phyloP scores from a whole-genome alignment of 2,888 invertebrate species.

The Volucella zonaria region DNA sequence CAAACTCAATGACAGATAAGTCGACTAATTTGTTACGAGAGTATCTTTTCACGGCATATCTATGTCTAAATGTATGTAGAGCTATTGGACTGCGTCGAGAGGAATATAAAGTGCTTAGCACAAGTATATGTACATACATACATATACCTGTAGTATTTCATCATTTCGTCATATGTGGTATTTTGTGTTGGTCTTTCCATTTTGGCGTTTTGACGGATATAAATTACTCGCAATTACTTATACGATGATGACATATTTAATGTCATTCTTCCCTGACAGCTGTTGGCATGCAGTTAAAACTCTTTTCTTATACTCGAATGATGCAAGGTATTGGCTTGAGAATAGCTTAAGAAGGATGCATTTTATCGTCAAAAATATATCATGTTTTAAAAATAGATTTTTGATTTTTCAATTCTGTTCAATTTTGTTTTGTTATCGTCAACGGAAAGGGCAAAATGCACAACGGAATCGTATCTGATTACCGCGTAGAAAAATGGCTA shows the following conservation, averaged over 20 bases:
- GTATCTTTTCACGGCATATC: constrained; percentile 53
- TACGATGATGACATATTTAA: constrained; percentile 73
- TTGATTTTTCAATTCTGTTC: no score
- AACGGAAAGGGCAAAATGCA: no score
- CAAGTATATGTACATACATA: constrained; percentile 41
- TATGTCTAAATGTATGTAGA: constrained; percentile 19
- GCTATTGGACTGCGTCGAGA: constrained; percentile 38
- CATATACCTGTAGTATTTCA: constrained; percentile 36
- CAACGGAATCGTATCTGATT: no score
- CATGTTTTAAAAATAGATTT: no score
- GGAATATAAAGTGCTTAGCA: constrained; percentile 55
- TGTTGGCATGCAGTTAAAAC: constrained; percentile 50
- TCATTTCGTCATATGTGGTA: constrained; percentile 66
- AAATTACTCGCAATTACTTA: constrained; percentile 72
- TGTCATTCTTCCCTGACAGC: constrained; percentile 71
- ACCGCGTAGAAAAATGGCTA: no score
- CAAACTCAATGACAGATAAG: constrained; percentile 63
- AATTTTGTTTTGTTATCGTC: no score
- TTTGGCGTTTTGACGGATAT: constrained; percentile 68
- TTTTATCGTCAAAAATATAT: constrained; percentile 1
- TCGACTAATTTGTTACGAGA: constrained; percentile 70
- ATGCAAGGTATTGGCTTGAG: constrained; percentile 28
- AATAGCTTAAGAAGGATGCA: constrained; percentile 20
- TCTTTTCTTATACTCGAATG: neutral
- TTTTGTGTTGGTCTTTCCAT: constrained; percentile 59